Percentiles rank a stretch among this genome's conserved stretches.
Evolutionary conservation across 1,140 invertebrate genomes (phyloP).

Genomic region (Potamilus streckersoni): DNA sequence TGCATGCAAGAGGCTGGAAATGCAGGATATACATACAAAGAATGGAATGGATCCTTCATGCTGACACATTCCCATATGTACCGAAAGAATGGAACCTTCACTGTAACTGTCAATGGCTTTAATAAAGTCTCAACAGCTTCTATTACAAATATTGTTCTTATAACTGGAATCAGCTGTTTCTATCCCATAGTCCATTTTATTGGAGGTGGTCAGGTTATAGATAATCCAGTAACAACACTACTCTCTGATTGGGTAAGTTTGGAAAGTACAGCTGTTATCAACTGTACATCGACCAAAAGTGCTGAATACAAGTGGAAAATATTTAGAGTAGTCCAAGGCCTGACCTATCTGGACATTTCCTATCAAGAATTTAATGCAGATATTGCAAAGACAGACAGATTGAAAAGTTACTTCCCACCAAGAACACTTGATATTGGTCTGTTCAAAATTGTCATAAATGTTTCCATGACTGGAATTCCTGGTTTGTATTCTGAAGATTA

Average conservation of each 20-base stretch:
- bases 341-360: constrained; percentile 30
- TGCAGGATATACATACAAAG: background rate
- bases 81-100: constrained; percentile 29
- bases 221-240: constrained; percentile 26
- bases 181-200: constrained; percentile 34
- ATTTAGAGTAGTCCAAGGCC: constrained; percentile 18
- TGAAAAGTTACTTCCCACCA: constrained; percentile 35
- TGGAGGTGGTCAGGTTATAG: constrained; percentile 35
- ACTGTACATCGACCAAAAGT: constrained; percentile 33
- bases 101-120: constrained; percentile 20
- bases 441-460: constrained; percentile 41
- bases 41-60: background rate
- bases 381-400: constrained; percentile 16
- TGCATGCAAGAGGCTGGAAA: background rate
- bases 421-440: constrained; percentile 28
- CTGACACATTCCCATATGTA: constrained; percentile 29
- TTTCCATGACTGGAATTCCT: constrained; percentile 39
- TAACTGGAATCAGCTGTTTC: constrained; percentile 37
- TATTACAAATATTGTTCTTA: constrained; percentile 23
- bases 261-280: constrained; percentile 36
- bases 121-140: constrained; percentile 33
- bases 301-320: constrained; percentile 36
- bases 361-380: constrained; percentile 16
- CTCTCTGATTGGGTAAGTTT: constrained; percentile 36
- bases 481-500: constrained; percentile 32